phyloP scores from a whole-genome alignment of 1,140 invertebrate species.

The Drosophila trapezifrons region DNA sequence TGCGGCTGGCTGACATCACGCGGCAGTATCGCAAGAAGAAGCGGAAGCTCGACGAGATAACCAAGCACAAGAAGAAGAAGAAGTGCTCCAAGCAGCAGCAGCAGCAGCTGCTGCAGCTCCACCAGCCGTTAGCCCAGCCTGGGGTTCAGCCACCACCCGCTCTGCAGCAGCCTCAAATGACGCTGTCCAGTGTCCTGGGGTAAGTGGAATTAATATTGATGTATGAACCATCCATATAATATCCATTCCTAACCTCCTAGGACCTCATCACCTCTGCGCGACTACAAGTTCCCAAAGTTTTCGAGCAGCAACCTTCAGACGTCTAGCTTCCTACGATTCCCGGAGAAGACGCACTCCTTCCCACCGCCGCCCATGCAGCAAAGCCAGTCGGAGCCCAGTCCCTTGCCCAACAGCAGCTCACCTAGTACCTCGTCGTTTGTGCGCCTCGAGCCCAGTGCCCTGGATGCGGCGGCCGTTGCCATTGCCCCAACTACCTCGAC shows the following conservation, averaged over 20 bases:
- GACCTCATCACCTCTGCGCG: slow-evolving; percentile 67
- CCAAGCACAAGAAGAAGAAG: slow-evolving; percentile 81
- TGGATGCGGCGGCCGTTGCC: slow-evolving; percentile 61
- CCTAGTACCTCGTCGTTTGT: slow-evolving; percentile 72
- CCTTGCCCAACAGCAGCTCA: slow-evolving; percentile 57
- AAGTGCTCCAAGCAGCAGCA: slow-evolving; percentile 70
- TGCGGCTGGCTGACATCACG: slow-evolving; percentile 91
- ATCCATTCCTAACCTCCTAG: background rate
- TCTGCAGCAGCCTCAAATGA: slow-evolving; percentile 65
- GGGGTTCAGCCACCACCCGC: slow-evolving; percentile 22
- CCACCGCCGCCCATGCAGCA: slow-evolving; percentile 63
- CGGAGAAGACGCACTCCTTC: slow-evolving; percentile 74
- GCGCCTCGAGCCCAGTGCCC: slow-evolving; percentile 74
- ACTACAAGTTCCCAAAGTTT: slow-evolving; percentile 78
- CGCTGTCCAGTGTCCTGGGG: slow-evolving; percentile 64
- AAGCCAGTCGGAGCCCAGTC: slow-evolving; percentile 44
- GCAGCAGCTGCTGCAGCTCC: slow-evolving; percentile 39
- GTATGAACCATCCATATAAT: too few species aligned
- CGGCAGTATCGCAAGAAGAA: slow-evolving; percentile 93
- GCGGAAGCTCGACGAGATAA: slow-evolving; percentile 90
- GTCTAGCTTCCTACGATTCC: slow-evolving; percentile 73
- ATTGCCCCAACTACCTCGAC: slow-evolving; percentile 55
- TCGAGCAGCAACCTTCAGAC: slow-evolving; percentile 68
- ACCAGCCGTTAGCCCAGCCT: slow-evolving; percentile 25
- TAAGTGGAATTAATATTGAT: too few species aligned